phyloP scores from a whole-genome alignment of 2,113 vertebrate species.

The Anguilla japonica region DNA sequence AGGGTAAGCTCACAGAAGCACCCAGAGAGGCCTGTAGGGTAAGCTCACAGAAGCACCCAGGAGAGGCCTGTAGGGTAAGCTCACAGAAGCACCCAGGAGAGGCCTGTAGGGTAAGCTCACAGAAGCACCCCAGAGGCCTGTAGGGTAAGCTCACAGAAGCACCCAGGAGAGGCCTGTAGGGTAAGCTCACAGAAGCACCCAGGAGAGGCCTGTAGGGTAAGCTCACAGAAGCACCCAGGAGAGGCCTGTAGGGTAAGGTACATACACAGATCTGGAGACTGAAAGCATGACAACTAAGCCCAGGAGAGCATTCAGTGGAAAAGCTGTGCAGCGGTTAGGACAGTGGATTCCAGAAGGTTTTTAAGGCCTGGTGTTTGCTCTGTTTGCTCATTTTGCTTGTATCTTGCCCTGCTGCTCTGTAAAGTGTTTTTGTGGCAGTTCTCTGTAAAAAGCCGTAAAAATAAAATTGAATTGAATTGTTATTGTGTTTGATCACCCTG shows the following conservation, averaged over 20 bases:
- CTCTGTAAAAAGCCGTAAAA: too few species aligned
- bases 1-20: not conserved
- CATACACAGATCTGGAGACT: not conserved
- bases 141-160: constrained; percentile 52
- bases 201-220: constrained; percentile 53
- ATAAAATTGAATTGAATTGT: too few species aligned
- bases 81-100: not conserved
- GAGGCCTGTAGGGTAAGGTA: constrained; percentile 57
- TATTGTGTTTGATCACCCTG: not conserved
- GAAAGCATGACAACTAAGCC: not conserved
- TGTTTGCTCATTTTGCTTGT: too few species aligned
- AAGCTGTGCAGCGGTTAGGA: too few species aligned
- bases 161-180: not conserved
- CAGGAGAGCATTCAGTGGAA: not conserved
- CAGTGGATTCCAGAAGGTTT: not conserved
- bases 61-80: not conserved
- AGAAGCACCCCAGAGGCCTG: constrained; percentile 39
- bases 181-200: not conserved
- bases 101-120: constrained; percentile 53
- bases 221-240: constrained; percentile 23
- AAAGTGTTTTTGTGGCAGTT: too few species aligned
- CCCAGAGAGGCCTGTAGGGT: constrained; percentile 51
- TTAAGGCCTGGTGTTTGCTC: too few species aligned
- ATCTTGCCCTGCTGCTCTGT: too few species aligned
- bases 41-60: constrained; percentile 36